Percentiles rank a stretch among this genome's conserved stretches.
phyloP scores from a whole-genome alignment of 2,113 vertebrate genomes.

The Notiomystis cincta region DNA sequence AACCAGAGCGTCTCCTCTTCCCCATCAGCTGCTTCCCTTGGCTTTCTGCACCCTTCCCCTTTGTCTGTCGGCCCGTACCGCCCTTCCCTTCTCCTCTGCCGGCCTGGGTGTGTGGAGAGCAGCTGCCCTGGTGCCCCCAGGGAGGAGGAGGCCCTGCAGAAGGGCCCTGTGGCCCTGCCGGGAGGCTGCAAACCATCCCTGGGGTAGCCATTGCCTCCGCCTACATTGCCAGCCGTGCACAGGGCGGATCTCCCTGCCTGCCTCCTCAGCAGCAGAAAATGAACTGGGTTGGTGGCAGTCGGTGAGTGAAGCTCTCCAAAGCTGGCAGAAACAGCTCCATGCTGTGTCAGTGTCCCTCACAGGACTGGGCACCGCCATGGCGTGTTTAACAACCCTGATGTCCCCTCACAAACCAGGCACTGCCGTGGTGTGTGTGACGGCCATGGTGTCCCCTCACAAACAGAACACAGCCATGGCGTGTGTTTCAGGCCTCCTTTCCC shows the following conservation, averaged over 20 bases:
- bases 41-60: not conserved
- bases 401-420: not conserved
- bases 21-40: accelerated
- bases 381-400: not conserved
- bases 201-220: too few species aligned
- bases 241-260: not conserved
- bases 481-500: not conserved
- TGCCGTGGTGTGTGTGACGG: accelerated
- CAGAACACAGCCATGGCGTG: accelerated
- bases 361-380: accelerated
- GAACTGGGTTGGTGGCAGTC: slow-evolving; percentile 88
- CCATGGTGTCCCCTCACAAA: not conserved
- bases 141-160: not conserved
- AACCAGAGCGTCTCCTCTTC: accelerated
- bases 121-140: not conserved
- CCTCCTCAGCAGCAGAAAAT: slow-evolving; percentile 50
- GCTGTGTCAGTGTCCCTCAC: not conserved
- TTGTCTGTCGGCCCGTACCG: not conserved
- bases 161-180: not conserved
- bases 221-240: accelerated
- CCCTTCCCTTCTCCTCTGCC: not conserved
- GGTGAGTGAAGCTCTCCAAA: slow-evolving; percentile 68
- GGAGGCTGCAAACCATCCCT: not conserved
- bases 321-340: not conserved
- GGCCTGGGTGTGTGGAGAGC: accelerated